Evolutionary conservation across 2,113 vertebrate species (phyloP), one percentile per base, ranked within the genome.

Genomic region (Plectropomus leopardus): DNA sequence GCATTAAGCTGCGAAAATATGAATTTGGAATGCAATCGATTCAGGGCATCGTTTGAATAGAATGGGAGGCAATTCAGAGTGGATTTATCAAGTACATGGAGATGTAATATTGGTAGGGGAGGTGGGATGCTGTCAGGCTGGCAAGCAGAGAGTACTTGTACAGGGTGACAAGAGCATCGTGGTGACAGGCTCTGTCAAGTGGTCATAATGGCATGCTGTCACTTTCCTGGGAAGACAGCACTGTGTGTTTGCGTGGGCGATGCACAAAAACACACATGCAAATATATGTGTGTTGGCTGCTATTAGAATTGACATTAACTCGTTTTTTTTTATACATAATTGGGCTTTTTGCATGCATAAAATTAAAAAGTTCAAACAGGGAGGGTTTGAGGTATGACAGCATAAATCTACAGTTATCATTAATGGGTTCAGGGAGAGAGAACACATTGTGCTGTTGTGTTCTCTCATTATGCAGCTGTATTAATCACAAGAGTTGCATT

Each of bases 141-240:
- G 90, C 65, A 75, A 82, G 85, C 88, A 80, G 86, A 87, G 83
- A 80, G 88, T 88, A 88, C 91, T 92, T 89, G 86, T 90, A 69
- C 72, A 28, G 86, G 78, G 82, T 88, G 90, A 91, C 88, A 82
- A 89, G 85, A 87, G 84, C 78, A 80, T 81, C 63, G 87, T 57
- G 80, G 82, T 93, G 92, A 92, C 90, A 88, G 89, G 87, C 76
- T 92, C 87, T 89, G 86, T 92, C 90, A 91, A 93, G 89, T 93
- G 89, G 86, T 83, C 87, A 88, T 91, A 91, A 92, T 92, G 83
- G 75, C 89, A 82, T 81, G 85, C 83, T 91, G 86, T 93, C 90
- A 90, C 89, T 84, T 90, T 72, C 78, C 80, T 61, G 59, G 72
- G 60, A 72, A 86, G 85, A 87, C 84, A 78, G 87, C 58, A n/a